Conservation (phyloP, 2,797 vertebrate genomes). For the Sebastes itinus region DNA sequence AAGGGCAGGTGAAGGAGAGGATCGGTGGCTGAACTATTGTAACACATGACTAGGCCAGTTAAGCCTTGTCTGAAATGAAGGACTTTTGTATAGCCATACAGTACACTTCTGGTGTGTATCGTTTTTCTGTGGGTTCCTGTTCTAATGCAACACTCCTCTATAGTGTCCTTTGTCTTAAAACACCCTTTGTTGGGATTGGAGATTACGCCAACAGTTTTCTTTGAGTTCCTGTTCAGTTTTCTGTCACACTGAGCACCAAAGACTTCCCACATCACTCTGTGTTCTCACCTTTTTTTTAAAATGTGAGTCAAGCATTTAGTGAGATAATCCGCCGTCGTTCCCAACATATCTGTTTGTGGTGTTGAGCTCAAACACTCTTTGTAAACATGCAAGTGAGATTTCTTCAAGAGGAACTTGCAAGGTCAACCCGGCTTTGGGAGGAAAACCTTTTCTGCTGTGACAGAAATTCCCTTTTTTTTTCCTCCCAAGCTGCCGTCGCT, state of each 20-base stretch:
- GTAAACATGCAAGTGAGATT: constrained; percentile 32
- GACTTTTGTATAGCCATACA: constrained; percentile 66
- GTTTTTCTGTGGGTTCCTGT: constrained; percentile 33
- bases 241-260: constrained; percentile 66
- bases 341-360: constrained; percentile 32
- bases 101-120: constrained; percentile 27
- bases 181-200: constrained; percentile 16
- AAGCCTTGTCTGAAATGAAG: constrained; percentile 56
- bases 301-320: constrained; percentile 17
- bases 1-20: constrained; percentile 23
- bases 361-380: constrained; percentile 44
- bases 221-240: constrained; percentile 35
- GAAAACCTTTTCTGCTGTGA: neutral
- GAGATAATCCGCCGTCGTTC: constrained; percentile 11
- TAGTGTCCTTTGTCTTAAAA: constrained; percentile 20
- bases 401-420: constrained; percentile 22
- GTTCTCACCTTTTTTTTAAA: neutral
- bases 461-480: neutral
- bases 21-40: constrained; percentile 17
- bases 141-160: constrained; percentile 43
- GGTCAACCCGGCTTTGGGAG: constrained; percentile 31
- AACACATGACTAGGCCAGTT: constrained; percentile 18
- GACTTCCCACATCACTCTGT: constrained; percentile 40
- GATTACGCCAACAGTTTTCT: constrained; percentile 44
- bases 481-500: constrained; percentile 47